Base-by-base conservation (phyloP, 2,888 invertebrate genomes). In the Lymantria monacha region DNA sequence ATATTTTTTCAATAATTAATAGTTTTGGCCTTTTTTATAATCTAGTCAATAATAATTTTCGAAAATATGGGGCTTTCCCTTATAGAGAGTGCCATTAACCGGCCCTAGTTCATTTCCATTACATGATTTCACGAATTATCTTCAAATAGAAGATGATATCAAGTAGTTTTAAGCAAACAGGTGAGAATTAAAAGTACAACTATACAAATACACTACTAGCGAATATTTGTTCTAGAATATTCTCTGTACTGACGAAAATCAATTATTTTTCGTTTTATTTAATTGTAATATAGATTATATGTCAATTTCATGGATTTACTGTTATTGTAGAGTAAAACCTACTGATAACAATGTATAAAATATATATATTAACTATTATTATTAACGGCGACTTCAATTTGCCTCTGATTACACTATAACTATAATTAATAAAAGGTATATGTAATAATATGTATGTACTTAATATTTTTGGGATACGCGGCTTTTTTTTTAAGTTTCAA, bases 161-260 rank as follows among this genome's bases (percentile, higher is more conserved):
- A 61, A 60, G 55, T 72, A 69, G 70, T 70, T 63, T 44, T 72
- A 75, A 72, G 66, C 61, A 69, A 66, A 69, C 60, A 72, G 70
- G 72, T 74, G 71, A 78, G 71, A 76, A 66, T 72, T 68, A 55
- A 81, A 76, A 85, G 83, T 87, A 85, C 85, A 86, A 84, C 63
- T 69, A 66, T 71, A 71, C 63, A 8, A 70, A 77, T 22, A 77
- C 72, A 81, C 71, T 74, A 79, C 63, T 79, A 83, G 70, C 63
- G 83, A 83, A 86, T 87, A 87, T 87, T 83, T 85, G 84, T 89
- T 86, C 78, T 87, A 86, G 78, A 86, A 84, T 87, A 83, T 86
- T 85, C 83, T 74, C 67, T 69, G 66, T 68, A 64, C 59, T 57
- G 57, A 68, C 64, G 69, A 63, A 30, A 68, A 66, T 71, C 68